phyloP scores from a whole-genome alignment of 1,140 invertebrate genomes.

The Asbolus verrucosus region DNA sequence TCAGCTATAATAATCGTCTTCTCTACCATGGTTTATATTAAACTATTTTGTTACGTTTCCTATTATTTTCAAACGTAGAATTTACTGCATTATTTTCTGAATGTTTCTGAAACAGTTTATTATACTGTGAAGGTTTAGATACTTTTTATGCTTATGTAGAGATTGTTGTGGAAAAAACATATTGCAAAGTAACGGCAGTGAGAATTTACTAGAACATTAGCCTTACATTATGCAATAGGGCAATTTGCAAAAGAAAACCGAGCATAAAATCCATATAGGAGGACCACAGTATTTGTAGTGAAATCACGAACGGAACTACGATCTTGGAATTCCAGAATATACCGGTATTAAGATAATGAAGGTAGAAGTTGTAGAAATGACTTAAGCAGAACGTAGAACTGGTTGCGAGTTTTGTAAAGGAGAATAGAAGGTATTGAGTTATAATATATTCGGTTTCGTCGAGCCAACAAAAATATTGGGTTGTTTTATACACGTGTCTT shows the following conservation, averaged over 20 bases:
- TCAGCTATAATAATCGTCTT: too few species aligned
- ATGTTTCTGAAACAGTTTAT: too few species aligned
- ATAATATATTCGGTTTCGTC: constrained; percentile 30
- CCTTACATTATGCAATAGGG: constrained; percentile 15
- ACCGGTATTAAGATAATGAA: constrained; percentile 42
- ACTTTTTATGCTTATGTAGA: too few species aligned
- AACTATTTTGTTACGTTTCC: too few species aligned
- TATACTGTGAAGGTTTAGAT: too few species aligned
- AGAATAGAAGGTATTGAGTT: constrained; percentile 25
- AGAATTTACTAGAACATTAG: background rate
- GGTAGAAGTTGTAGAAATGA: constrained; percentile 44
- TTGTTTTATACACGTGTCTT: constrained; percentile 15
- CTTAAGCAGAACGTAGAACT: constrained; percentile 44
- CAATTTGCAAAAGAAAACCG: constrained; percentile 24
- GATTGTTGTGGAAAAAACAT: constrained; percentile 17
- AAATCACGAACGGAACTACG: constrained; percentile 44
- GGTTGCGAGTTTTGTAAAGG: too few species aligned
- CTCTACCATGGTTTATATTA: too few species aligned
- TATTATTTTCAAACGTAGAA: too few species aligned
- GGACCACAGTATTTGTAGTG: constrained; percentile 38
- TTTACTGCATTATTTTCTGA: too few species aligned
- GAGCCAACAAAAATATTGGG: constrained; percentile 32
- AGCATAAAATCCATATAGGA: constrained; percentile 22
- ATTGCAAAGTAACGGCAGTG: background rate
- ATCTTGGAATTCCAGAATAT: constrained; percentile 45